phyloP scores from a whole-genome alignment of 2,113 vertebrate genomes.

The Dolichotis patagonum region DNA sequence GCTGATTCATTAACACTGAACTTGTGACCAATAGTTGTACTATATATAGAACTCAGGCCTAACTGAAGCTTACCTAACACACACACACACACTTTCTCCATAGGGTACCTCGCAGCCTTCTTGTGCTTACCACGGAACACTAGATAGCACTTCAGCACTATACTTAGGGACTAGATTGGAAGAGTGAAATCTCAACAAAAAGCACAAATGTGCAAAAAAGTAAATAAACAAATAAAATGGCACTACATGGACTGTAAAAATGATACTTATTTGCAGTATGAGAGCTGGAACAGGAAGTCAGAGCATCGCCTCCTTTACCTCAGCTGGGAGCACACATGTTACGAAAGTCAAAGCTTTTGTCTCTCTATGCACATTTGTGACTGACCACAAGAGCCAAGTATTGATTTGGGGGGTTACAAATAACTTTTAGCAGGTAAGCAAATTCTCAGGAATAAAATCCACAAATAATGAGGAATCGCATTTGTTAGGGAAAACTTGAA shows the following conservation, averaged over 20 bases:
- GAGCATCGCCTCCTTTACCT: fast-evolving
- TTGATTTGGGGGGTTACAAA: neutral
- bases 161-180: neutral
- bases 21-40: neutral
- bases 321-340: fast-evolving
- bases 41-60: neutral
- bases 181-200: neutral
- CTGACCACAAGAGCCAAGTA: neutral
- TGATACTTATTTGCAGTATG: neutral
- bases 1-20: neutral
- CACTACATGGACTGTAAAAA: neutral
- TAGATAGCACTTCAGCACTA: neutral
- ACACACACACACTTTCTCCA: fast-evolving
- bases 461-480: neutral
- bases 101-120: neutral
- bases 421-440: neutral
- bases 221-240: neutral
- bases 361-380: neutral
- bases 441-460: neutral
- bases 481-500: neutral
- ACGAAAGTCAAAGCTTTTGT: neutral
- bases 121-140: neutral
- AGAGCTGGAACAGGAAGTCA: neutral
- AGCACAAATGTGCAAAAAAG: neutral
- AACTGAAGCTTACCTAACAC: neutral